phyloP scores from a whole-genome alignment of 2,888 invertebrate genomes.

The Urechis unicinctus region DNA sequence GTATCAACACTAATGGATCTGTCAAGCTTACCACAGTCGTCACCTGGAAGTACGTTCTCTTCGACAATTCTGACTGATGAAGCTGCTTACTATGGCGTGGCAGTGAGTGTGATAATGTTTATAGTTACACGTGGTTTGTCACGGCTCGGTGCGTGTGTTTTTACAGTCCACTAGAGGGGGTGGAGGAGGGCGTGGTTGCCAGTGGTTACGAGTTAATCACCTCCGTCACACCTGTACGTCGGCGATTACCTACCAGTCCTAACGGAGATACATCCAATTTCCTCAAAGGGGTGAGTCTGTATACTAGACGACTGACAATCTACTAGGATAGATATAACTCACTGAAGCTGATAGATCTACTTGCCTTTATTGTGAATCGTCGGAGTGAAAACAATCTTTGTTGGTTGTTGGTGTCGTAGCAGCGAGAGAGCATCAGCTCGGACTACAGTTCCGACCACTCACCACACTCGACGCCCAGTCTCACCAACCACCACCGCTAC shows the following conservation, averaged over 20 bases:
- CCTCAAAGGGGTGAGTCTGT: no score
- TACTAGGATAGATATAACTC: no score
- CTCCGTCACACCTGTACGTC: neutral
- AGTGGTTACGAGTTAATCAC: neutral
- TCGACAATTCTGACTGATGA: no score
- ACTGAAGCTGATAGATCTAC: no score
- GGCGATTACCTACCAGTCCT: neutral
- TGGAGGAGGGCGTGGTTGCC: conserved; percentile 31
- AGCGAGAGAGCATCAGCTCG: neutral
- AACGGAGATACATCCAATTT: no score
- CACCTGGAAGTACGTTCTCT: conserved; percentile 56
- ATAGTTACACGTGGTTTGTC: neutral
- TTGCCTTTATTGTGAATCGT: no score
- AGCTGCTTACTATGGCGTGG: neutral
- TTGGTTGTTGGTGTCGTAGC: no score
- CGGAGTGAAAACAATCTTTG: no score
- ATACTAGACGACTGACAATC: no score
- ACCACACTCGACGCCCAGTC: neutral
- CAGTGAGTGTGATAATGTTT: neutral
- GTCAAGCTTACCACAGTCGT: conserved; percentile 57
- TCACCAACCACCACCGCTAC: neutral
- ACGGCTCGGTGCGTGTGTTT: neutral
- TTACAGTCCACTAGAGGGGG: conserved; percentile 48
- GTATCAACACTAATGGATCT: conserved; percentile 57
- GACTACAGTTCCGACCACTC: conserved; percentile 1